Conservation (phyloP, 2,888 invertebrate species). For the Drosophila flavopinicola region DNA sequence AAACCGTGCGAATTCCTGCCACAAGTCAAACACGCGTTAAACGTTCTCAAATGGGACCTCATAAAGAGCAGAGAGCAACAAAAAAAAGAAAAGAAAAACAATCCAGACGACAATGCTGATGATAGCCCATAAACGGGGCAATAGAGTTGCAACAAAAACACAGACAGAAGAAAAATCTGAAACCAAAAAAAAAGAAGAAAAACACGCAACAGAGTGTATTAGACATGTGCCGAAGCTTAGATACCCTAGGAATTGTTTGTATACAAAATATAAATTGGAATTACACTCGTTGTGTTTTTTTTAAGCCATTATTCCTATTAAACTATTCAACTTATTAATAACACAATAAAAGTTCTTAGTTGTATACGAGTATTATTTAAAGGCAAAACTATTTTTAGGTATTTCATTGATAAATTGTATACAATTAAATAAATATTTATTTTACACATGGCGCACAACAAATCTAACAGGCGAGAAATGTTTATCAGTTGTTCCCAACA, state of each 20-base stretch:
- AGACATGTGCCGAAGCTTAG: slow-evolving; percentile 2
- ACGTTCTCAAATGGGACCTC: slow-evolving; percentile 44
- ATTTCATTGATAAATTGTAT: no score
- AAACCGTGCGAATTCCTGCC: slow-evolving; percentile 6
- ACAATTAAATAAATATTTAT: no score
- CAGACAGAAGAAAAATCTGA: slow-evolving; percentile 20
- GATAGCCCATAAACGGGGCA: slow-evolving; percentile 39
- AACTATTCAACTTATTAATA: no score
- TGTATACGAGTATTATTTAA: no score
- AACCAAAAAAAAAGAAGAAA: background rate
- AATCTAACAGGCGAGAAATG: no score
- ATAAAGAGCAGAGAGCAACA: slow-evolving; percentile 23
- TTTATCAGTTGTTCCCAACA: no score
- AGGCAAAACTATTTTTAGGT: no score
- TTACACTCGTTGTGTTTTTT: no score
- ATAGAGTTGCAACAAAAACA: slow-evolving; percentile 21
- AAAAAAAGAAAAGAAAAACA: background rate
- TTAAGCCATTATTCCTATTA: no score
- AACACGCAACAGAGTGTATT: background rate
- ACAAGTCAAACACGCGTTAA: slow-evolving; percentile 46
- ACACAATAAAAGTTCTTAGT: no score
- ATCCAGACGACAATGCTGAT: slow-evolving; percentile 14
- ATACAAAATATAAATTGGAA: no score
- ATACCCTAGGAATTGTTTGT: slow-evolving; percentile 6
- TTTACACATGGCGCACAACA: no score